Base-by-base conservation (phyloP, 2,888 invertebrate species). In the Caenorhabditis wallacei region DNA sequence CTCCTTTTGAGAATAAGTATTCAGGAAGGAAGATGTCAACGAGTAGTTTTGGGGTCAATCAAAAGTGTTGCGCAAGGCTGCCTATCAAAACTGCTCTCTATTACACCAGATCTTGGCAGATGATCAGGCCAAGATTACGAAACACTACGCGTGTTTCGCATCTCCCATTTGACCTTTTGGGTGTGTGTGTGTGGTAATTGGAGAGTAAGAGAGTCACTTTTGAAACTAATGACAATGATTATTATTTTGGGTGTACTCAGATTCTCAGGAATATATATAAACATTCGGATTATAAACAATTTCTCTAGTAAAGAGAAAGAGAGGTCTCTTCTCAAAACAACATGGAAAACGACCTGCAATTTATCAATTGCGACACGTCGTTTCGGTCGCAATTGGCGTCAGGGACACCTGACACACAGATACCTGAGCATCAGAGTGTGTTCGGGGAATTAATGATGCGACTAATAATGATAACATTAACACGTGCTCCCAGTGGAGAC, bases 1-100 rank as follows among this genome's bases (percentile, higher is more conserved):
- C 48, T 18, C 26, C 16, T 54, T 18, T 11, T 11, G 40, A 16
- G 40, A 40, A 5, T 10, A 35, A 51, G 68, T 53, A 2, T 54
- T 40, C 3, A 13, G 46, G 13, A 48, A 48, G 13, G 66, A 66
- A 71, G 79, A 79, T 37, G 72, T 71, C 61, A 71, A 74, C 80
- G 68, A 80, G 61, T 74, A 56, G 61, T 51, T 26, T 22, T 11
- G 74, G 69, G 76, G 76, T 76, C 76, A 75, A 76, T 76, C 76
- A 76, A 75, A 75, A 59, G 51, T 69, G 76, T 80, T 80, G 80
- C 80, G 80, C 80, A 80, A 80, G 48, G 48, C 74, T 75, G 74
- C 75, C 80, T 80, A 80, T 75, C 80, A 80, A 80, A 80, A 80
- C 80, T 74, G 56, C 70, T 75, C 72, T 51, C 75, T 53, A 69